phyloP scores from a whole-genome alignment of 2,888 invertebrate species.

The Onthophagus sagittarius region DNA sequence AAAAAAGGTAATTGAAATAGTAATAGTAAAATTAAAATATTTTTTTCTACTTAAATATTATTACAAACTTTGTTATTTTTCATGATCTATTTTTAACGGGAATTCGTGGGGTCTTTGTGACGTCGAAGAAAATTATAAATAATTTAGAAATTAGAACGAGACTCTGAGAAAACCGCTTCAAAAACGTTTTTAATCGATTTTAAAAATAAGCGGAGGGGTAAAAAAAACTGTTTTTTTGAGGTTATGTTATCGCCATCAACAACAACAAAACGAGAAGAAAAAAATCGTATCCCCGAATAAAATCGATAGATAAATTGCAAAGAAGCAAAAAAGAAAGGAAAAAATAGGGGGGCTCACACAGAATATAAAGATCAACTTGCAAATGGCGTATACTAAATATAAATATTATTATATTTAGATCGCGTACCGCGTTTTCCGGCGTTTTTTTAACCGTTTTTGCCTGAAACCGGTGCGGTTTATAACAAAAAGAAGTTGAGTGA shows the following conservation, averaged over 20 bases:
- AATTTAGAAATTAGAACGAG: constrained; percentile 23
- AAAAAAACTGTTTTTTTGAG: background rate
- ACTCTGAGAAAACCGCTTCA: constrained; percentile 13
- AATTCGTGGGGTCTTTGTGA: constrained; percentile 10
- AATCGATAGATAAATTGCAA: constrained; percentile 12
- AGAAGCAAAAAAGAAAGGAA: background rate
- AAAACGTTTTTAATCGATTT: background rate
- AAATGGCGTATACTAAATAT: constrained; percentile 49
- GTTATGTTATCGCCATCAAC: background rate
- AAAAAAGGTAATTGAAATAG: too few relatives aligned
- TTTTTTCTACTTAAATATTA: background rate
- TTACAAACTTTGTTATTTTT: constrained; percentile 6
- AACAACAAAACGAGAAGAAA: too few relatives aligned
- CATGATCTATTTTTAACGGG: constrained; percentile 15
- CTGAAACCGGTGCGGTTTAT: background rate
- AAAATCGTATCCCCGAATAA: background rate
- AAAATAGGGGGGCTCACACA: constrained; percentile 12
- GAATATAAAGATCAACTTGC: constrained; percentile 37
- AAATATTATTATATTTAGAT: constrained; percentile 48
- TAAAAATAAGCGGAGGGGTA: background rate
- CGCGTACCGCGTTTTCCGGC: constrained; percentile 23
- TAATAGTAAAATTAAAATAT: too few relatives aligned
- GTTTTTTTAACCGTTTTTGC: constrained; percentile 17
- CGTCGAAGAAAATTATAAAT: constrained; percentile 26
- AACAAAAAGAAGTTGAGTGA: constrained; percentile 15